Conservation (phyloP, 1,140 invertebrate species). For the Onthophagus taurus region DNA sequence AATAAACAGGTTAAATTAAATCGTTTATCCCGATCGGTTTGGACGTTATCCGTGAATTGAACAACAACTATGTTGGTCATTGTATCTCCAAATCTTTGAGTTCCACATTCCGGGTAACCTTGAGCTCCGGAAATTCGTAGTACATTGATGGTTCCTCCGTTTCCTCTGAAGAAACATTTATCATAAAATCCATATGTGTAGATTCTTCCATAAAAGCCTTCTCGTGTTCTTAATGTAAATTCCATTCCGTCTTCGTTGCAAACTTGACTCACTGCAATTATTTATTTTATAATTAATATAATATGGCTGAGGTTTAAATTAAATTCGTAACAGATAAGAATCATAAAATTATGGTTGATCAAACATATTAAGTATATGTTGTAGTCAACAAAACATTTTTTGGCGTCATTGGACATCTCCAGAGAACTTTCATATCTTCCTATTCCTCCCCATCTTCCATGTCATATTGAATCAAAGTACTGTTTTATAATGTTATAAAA, state of each 20-base stretch:
- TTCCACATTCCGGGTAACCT: conserved; percentile 86
- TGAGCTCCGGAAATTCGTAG: conserved; percentile 77
- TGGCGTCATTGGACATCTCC: too few species aligned
- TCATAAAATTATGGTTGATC: background rate
- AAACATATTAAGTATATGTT: background rate
- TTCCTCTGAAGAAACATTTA: conserved; percentile 82
- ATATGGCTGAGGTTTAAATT: background rate
- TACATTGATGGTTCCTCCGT: conserved; percentile 73
- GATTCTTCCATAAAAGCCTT: conserved; percentile 81
- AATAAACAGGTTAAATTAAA: conserved; percentile 89
- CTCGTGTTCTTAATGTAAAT: conserved; percentile 76
- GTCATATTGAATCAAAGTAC: too few species aligned
- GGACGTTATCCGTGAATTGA: conserved; percentile 87
- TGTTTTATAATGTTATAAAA: too few species aligned
- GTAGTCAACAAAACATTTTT: background rate
- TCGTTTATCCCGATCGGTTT: conserved; percentile 80
- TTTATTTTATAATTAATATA: background rate
- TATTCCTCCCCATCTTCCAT: too few species aligned
- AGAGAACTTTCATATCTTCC: too few species aligned
- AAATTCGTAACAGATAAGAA: background rate
- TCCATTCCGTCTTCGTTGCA: conserved; percentile 92
- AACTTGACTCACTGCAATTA: conserved; percentile 68
- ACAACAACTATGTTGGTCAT: conserved; percentile 92
- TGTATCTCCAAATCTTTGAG: conserved; percentile 81
- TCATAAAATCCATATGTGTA: conserved; percentile 89